Conservation (phyloP, 1,140 invertebrate species). For the Drosophila nikananu region DNA sequence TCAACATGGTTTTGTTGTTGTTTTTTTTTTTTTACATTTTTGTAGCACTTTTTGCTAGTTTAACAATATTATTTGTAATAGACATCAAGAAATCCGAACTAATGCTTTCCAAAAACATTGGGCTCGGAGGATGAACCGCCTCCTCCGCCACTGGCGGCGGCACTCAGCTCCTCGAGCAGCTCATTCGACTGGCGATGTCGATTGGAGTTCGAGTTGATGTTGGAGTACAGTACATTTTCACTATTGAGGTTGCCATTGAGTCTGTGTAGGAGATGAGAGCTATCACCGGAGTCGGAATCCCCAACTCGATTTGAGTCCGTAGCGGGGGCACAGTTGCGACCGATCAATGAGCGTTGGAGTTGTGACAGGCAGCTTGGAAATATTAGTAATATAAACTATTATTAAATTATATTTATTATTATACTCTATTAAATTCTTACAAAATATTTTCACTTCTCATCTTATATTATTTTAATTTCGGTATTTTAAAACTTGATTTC, state of each 20-base stretch:
- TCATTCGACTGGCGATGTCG: constrained; percentile 77
- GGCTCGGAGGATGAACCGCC: constrained; percentile 45
- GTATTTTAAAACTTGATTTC: no score
- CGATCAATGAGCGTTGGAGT: constrained; percentile 81
- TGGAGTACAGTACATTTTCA: constrained; percentile 50
- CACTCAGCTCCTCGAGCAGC: constrained; percentile 70
- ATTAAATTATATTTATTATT: not conserved
- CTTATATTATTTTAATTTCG: no score
- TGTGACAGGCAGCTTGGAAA: constrained; percentile 85
- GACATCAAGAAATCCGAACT: not conserved
- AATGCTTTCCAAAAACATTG: constrained; percentile 76
- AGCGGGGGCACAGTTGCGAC: constrained; percentile 46
- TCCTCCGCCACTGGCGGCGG: constrained; percentile 27
- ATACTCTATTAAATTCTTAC: not conserved
- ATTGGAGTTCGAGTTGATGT: constrained; percentile 31
- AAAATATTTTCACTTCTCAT: not conserved
- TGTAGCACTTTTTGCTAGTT: constrained; percentile 77
- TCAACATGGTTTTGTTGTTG: not conserved
- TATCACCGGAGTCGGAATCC: constrained; percentile 38
- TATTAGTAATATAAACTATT: not conserved
- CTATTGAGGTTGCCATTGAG: constrained; percentile 30
- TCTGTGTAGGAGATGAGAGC: constrained; percentile 17
- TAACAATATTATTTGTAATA: constrained; percentile 1
- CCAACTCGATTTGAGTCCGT: constrained; percentile 41
- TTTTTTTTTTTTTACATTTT: constrained; percentile 62